These are phyloP conservation scores for Danio choprae DNA, from an alignment of 2,797 vertebrate species.

Conservation along the genomic window DNA sequence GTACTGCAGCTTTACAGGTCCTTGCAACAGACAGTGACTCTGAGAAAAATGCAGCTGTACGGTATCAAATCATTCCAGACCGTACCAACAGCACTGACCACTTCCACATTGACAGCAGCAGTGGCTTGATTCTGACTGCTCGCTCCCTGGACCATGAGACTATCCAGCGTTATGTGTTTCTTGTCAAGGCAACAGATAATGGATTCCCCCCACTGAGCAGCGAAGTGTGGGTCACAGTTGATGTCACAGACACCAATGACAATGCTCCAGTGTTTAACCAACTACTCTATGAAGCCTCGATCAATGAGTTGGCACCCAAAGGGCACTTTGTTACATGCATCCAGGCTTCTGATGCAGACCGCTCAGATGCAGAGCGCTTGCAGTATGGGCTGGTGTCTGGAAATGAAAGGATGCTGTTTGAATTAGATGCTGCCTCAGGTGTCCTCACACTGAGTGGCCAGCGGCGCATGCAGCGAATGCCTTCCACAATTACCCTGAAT, in stretches of 20 bases:
- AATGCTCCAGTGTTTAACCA: constrained; percentile 96
- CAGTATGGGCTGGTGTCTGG: constrained; percentile 95
- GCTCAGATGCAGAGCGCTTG: constrained; percentile 88
- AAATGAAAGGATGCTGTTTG: constrained; percentile 90
- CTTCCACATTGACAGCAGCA: constrained; percentile 96
- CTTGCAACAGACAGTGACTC: constrained; percentile 91
- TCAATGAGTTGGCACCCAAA: constrained; percentile 91
- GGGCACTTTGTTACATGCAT: constrained; percentile 96
- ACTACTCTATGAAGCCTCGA: constrained; percentile 93
- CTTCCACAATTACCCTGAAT: constrained; percentile 89
- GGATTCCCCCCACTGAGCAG: constrained; percentile 93
- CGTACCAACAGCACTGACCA: constrained; percentile 92
- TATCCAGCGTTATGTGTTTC: constrained; percentile 86
- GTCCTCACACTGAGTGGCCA: constrained; percentile 90
- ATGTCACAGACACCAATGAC: constrained; percentile 93
- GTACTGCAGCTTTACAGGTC: constrained; percentile 92
- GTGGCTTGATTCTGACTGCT: constrained; percentile 94
- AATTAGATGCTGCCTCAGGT: constrained; percentile 88
- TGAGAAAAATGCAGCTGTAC: constrained; percentile 87
- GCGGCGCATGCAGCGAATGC: constrained; percentile 87
- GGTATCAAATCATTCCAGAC: constrained; percentile 94
- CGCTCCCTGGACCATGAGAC: constrained; percentile 92
- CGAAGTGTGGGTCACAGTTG: constrained; percentile 87
- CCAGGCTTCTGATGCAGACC: constrained; percentile 94
- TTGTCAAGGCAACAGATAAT: constrained; percentile 90